Base-by-base conservation (phyloP, 1,140 invertebrate species). In the Tigriopus japonicus region DNA sequence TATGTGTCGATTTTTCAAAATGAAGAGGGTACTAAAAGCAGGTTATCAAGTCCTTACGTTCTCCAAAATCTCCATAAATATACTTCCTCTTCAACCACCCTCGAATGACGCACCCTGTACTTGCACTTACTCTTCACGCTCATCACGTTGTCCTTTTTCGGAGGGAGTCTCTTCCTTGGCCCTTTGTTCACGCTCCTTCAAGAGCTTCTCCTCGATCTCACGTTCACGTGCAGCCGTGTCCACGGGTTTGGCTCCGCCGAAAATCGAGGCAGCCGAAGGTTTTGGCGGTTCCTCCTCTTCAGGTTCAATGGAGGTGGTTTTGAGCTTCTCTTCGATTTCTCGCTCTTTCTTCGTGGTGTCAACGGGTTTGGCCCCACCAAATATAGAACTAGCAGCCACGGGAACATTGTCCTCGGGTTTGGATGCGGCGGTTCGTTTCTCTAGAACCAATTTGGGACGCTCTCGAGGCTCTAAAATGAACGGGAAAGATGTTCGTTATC, bases 301-400 rank as follows among this genome's bases (percentile, higher is more conserved):
- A 21, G 45, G n/a, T 21, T 49, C 45, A 10, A 21, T 2, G 5
- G 45, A 5, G n/a, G 45, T 49, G 45, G n/a, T 15, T 49, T 49
- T 15, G n/a, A 65, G 82, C 81, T 70, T 82, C 78, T 68, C 82
- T 72, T 77, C 76, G 59, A 77, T 77, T 65, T 76, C 71, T 24
- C 68, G 64, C 67, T 89, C 85, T 63, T 79, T 77, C 6, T 86
- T 82, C 43, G 85, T 80, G 13, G 91, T 96, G 71, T 96, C 89
- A 0, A 96, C 92, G 7, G 92, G 92, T 70, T 86, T 90, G 24
- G 91, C 92, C 21, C 78, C 82, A 35, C 91, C 91, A 70, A 93
- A 93, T 64, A 93, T 90, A 59, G 85, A 82, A 23, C 77, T 73
- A 15, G 71, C 66, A 1, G 78, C 71, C 15, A 40, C 53, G 52